Evolutionary conservation across 1,140 invertebrate genomes (phyloP), one percentile per base, ranked within the genome.

Genomic region (Lepidurus couesii): DNA sequence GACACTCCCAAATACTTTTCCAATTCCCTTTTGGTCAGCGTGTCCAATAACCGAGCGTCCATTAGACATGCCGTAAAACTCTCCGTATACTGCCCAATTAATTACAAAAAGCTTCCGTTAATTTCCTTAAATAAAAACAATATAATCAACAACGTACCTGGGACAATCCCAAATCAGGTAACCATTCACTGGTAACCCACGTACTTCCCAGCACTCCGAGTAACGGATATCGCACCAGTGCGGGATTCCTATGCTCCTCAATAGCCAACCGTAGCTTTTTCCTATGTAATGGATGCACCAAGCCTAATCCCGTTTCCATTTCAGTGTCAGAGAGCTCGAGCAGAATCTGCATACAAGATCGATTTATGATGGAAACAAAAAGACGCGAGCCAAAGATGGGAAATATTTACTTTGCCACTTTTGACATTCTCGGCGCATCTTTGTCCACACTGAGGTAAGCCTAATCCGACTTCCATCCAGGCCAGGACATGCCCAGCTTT

Each of bases 261-360:
- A 98, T 96, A 26, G 95, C 95, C 80, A 98, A 87, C n/a, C 95
- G 88, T 44, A 98, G 86, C 83, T 97, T 98, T 86, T 96, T 95
- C 80, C 94, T 88, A 84, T 98, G 96, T 88, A 98, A 92, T 7
- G 94, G 92, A 87, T 96, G 95, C 21, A 89, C 89, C 76, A 97
- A 92, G 7, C 94, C 94, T 26, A 98, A 86, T 1, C 94, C 94
- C 4, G 92, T 90, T 85, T 95, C 93, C 81, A 97, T 84, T 84
- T 97, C 95, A 13, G 91, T 89, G 84, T 98, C 95, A 83, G 91
- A 94, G 81, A 97, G 86, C 86, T 96, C 95, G 75, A 97, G 87
- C 81, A 97, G 86, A 81, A 97, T 92, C 93, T 95, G 80, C 74
- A 75, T 42, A 21, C 13, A 75, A 75, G 74, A 75, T 24, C 26